phyloP scores from a whole-genome alignment of 2,888 invertebrate genomes.

The Blastobasis lacticolella region DNA sequence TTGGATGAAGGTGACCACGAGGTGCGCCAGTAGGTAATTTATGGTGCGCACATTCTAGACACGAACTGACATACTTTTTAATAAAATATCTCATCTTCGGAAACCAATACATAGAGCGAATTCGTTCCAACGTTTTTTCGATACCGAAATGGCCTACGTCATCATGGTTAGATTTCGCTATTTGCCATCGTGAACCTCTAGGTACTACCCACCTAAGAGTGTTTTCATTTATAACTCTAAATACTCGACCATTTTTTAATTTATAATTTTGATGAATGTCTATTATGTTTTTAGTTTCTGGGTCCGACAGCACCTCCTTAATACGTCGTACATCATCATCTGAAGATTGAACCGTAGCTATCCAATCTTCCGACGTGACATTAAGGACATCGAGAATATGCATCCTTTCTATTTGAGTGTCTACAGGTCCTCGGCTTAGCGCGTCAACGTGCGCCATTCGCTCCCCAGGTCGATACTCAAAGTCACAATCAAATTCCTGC shows the following conservation, averaged over 20 bases:
- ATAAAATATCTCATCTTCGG: conserved; percentile 4
- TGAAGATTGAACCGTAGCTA: neutral
- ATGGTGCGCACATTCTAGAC: conserved; percentile 5
- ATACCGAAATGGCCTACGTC: neutral
- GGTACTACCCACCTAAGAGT: neutral
- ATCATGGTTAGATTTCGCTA: neutral
- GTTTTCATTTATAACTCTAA: neutral
- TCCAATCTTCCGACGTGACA: conserved; percentile 2
- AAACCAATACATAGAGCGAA: conserved; percentile 9
- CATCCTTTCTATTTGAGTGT: neutral
- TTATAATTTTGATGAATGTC: neutral
- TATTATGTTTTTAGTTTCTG: neutral
- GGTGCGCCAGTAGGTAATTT: conserved; percentile 4
- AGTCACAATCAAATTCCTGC: conserved; percentile 7
- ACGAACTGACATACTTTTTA: conserved; percentile 7
- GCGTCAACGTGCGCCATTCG: conserved; percentile 8
- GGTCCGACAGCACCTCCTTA: neutral
- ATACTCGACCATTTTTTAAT: neutral
- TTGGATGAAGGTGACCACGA: conserved; percentile 6
- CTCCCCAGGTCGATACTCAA: conserved; percentile 4
- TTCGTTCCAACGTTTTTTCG: neutral
- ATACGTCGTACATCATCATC: neutral
- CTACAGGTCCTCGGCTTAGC: conserved; percentile 3
- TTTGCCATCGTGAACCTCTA: neutral
- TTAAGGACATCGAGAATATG: neutral